Percentiles rank a stretch among this genome's conserved stretches.
These are phyloP conservation scores for Darevskia nairensis DNA, from an alignment of 2,797 vertebrate species.

Conservation along the genomic window DNA sequence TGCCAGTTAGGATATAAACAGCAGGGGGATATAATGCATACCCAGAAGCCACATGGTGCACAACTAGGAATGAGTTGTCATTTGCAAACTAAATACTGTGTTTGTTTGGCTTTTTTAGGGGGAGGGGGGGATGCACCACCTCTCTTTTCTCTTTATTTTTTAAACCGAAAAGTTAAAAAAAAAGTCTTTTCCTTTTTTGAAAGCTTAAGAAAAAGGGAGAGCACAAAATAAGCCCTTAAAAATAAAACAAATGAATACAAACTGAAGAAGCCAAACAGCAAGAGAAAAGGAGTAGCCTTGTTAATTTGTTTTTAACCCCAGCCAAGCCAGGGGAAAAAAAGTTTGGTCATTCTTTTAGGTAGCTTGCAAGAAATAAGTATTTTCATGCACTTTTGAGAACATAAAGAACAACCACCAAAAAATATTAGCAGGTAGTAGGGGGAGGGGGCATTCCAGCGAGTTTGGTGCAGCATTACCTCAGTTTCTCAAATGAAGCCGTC, in stretches of 20 bases:
- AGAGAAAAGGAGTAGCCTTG: slow-evolving; percentile 95
- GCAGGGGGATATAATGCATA: slow-evolving; percentile 87
- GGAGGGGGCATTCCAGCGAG: slow-evolving; percentile 90
- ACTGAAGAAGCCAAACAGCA: slow-evolving; percentile 92
- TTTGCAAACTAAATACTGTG: slow-evolving; percentile 77
- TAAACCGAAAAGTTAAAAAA: slow-evolving; percentile 72
- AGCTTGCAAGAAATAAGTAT: slow-evolving; percentile 95
- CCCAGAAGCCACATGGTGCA: slow-evolving; percentile 72
- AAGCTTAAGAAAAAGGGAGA: slow-evolving; percentile 75
- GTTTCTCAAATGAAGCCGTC: slow-evolving; percentile 99
- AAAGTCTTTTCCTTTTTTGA: slow-evolving; percentile 83
- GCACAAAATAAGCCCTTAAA: slow-evolving; percentile 70
- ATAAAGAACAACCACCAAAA: slow-evolving; percentile 51
- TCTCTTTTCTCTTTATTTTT: slow-evolving; percentile 67
- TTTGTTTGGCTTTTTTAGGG: slow-evolving; percentile 63
- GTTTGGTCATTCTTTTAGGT: slow-evolving; percentile 92
- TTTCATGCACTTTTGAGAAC: slow-evolving; percentile 90
- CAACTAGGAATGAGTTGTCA: slow-evolving; percentile 70
- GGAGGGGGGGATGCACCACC: slow-evolving; percentile 69
- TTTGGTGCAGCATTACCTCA: slow-evolving; percentile 99
- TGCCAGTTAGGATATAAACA: slow-evolving; percentile 91
- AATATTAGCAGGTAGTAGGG: slow-evolving; percentile 85
- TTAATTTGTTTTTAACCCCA: slow-evolving; percentile 91
- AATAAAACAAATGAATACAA: slow-evolving; percentile 82
- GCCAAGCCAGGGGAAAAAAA: slow-evolving; percentile 93